Evolutionary conservation across 1,140 invertebrate species (phyloP), one percentile per base, ranked within the genome.

Genomic region (Choristoneura fumiferana): DNA sequence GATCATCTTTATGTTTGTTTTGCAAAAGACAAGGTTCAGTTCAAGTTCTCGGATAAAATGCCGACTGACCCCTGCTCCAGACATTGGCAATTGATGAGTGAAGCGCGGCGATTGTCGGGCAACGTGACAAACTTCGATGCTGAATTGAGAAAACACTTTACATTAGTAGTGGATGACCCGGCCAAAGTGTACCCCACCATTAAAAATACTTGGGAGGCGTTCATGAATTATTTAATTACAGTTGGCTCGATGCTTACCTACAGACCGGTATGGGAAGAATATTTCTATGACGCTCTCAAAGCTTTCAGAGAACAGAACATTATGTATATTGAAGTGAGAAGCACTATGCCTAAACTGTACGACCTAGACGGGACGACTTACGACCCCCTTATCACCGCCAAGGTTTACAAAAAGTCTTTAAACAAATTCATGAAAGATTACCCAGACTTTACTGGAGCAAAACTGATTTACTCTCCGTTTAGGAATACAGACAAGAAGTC

Each of bases 241-340:
- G 84, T 94, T 0, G 81, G 69, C 0, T 92, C 92, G 8, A 84
- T 96, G 45, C 67, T 96, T 4, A 88, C 91, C 2, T 96, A 95
- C 67, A 91, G 91, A 65, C 94, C 95, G 0, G 91, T 95, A 0
- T 95, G 94, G 81, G 91, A 93, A 56, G 90, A 93, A 40, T 94
- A 95, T 75, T 93, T 94, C 67, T 94, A 94, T 65, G 92, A 93
- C 66, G 91, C 92, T 5, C 86, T 97, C 4, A 81, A 92, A 64
- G 93, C 95, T 66, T 89, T 95, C 5, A 92, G 93, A 65, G 90
- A 94, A 0, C 96, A 97, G 69, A 95, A 96, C 75, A 89, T 97
- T 0, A 92, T 95, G 87, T 96, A 96, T 66, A 67, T 95, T 0
- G 96, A 97, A 90, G 75, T 97, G 78, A 62, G 92, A 77, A 61